phyloP scores from a whole-genome alignment of 2,797 vertebrate genomes.

The Synaphobranchus kaupii region DNA sequence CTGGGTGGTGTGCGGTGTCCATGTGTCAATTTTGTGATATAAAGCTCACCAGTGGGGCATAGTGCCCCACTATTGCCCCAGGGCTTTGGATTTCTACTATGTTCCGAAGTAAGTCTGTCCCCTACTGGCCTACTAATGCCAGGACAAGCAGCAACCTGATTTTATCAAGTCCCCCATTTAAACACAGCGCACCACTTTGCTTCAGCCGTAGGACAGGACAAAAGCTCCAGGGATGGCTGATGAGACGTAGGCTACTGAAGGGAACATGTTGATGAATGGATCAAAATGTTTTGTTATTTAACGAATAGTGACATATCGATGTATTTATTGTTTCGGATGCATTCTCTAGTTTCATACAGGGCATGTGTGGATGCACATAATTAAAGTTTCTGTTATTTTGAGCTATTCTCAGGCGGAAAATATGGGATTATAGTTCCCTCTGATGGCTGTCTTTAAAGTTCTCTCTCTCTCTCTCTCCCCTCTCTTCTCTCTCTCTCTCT shows the following conservation, averaged over 20 bases:
- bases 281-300: neutral
- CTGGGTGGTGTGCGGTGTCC: neutral
- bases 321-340: neutral
- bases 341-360: neutral
- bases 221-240: neutral
- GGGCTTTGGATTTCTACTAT: neutral
- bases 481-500: slow-evolving; percentile 13
- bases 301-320: neutral
- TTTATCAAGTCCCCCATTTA: neutral
- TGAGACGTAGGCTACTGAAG: neutral
- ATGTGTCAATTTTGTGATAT: neutral
- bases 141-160: neutral
- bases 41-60: neutral
- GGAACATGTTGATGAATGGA: neutral
- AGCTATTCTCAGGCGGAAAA: slow-evolving; percentile 30
- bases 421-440: slow-evolving; percentile 75
- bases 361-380: neutral
- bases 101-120: neutral
- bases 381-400: neutral
- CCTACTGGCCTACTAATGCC: neutral
- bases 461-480: neutral
- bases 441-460: slow-evolving; percentile 67
- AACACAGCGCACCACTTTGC: neutral
- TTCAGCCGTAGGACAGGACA: neutral
- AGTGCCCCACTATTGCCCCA: neutral